Evolutionary conservation across 2,888 invertebrate genomes (phyloP).

Genomic region (Heliconius ethilla): DNA sequence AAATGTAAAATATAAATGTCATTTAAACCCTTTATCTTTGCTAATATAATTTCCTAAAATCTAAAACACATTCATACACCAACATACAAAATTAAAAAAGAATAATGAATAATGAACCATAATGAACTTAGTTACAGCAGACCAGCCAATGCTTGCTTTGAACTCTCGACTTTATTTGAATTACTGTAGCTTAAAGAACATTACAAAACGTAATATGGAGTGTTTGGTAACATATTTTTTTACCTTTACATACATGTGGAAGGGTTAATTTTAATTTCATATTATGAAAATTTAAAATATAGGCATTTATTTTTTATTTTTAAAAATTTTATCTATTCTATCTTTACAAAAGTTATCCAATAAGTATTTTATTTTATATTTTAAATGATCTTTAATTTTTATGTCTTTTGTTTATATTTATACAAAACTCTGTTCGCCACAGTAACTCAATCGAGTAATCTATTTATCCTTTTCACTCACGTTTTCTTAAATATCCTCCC

Average conservation of each 20-base stretch:
- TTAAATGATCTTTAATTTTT: no score
- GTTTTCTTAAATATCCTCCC: conserved; percentile 75
- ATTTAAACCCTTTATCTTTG: no score
- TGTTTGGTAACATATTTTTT: background rate
- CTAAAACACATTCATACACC: background rate
- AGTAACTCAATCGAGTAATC: conserved; percentile 23
- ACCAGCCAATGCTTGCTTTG: conserved; percentile 27
- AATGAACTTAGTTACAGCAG: conserved; percentile 34
- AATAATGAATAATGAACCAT: conserved; percentile 23
- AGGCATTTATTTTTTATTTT: no score
- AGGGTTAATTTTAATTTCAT: no score
- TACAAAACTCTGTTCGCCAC: background rate
- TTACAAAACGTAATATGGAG: background rate
- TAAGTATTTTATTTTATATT: no score
- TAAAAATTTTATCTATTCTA: no score
- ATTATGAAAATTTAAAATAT: no score
- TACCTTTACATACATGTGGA: no score
- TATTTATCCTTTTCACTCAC: conserved; percentile 64
- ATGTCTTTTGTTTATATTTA: no score
- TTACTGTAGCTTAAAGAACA: background rate
- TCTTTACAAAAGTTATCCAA: no score
- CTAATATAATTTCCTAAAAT: no score
- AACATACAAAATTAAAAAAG: background rate
- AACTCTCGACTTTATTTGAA: background rate
- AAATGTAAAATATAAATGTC: no score